Base-by-base conservation (phyloP, 2,113 vertebrate species). In the Prionailurus bengalensis region DNA sequence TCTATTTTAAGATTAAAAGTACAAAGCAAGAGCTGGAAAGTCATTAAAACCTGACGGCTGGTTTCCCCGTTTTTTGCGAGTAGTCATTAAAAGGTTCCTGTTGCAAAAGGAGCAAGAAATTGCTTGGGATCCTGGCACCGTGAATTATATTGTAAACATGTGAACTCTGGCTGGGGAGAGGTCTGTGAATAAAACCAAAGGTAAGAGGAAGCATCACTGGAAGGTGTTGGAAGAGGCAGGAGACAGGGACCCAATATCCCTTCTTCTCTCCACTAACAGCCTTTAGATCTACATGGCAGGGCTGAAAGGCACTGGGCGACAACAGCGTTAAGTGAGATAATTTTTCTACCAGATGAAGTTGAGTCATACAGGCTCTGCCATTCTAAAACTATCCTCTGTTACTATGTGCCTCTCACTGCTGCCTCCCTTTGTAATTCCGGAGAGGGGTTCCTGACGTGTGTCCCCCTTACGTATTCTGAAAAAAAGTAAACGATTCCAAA, bases 61-160 rank as follows among this genome's bases (percentile, higher is more conserved):
- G 61, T 29, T 95, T 33, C 23, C 80, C 80, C 6, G 10, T 68
- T 97, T 97, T 92, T 92, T 94, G 66, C 80, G 83, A 89, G 36
- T 63, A 25, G 45, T 92, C 51, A 19, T 63, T 78, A 45, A 91
- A 85, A 79, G 1, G 12, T 51, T 73, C 42, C 58, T 73, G 33
- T 66, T 71, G 45, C 42, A 78, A 36, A 82, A 71, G 73, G 33
- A 80, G 51, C 4, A 12, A 55, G 90, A 89, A 85, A 42, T 53
- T 53, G 79, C 65, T 45, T 58, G 71, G 36, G 45, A 36, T 63
- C 45, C 13, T n/a, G 76, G 85, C 15, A 14, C 45, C 9, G 0
- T 25, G 80, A 85, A 53, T 65, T 48, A 1, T 27, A 10, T 0
- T 25, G 48, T 42, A 29, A 58, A n/a, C 48, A 7, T 25, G 53